Conservation (phyloP, 2,888 invertebrate species). For the Periphyllus acericola region DNA sequence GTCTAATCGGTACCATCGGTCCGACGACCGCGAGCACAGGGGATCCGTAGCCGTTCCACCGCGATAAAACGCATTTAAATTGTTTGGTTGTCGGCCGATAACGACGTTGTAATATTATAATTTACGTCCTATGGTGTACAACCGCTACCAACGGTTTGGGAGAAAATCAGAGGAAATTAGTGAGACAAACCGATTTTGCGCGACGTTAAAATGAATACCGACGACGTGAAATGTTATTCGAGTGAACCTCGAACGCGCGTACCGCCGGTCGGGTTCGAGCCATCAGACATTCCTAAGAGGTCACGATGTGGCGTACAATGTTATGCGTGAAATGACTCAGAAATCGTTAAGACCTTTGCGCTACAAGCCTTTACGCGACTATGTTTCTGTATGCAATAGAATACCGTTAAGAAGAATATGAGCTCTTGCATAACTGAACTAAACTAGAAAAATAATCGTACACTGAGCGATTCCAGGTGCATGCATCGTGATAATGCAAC, state of each 20-base stretch:
- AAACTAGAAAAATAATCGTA: no score
- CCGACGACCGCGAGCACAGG: background rate
- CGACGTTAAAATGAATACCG: background rate
- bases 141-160: background rate
- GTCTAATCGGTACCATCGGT: background rate
- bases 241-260: background rate
- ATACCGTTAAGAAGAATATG: no score
- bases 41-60: background rate
- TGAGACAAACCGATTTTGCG: background rate
- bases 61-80: background rate
- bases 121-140: background rate
- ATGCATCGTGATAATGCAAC: no score
- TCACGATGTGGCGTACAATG: no score
- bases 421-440: no score
- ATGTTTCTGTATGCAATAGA: no score
- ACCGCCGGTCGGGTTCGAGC: background rate
- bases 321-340: no score
- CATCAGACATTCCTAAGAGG: background rate
- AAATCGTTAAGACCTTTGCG: no score
- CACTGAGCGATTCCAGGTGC: no score
- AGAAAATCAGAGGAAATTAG: background rate
- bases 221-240: background rate
- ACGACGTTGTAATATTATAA: background rate
- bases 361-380: no score
- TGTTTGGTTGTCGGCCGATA: background rate